A percentile compares a stretch with the other conserved stretches of the same genome.
Evolutionary conservation across 2,113 vertebrate species (phyloP).

Genomic region (Alethe diademata): DNA sequence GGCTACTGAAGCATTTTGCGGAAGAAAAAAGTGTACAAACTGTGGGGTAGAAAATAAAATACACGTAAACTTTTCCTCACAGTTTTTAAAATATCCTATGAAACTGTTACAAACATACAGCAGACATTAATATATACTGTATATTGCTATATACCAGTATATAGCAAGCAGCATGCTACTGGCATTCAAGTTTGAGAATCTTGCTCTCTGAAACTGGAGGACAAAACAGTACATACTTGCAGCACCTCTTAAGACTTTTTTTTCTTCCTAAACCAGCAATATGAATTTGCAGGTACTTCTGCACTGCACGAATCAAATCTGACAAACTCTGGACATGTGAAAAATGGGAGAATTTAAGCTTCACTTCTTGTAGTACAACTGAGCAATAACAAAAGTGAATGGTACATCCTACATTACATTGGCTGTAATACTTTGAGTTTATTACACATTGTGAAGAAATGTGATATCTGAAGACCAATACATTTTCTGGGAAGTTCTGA

Average conservation of each 20-base stretch:
- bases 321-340: neutral
- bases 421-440: neutral
- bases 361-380: neutral
- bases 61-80: neutral
- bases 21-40: constrained; percentile 73
- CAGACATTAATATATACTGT: neutral
- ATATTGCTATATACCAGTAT: neutral
- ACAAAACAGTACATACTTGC: neutral
- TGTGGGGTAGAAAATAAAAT: constrained; percentile 43
- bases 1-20: constrained; percentile 63
- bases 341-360: neutral
- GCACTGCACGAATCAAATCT: neutral
- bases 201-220: neutral
- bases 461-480: neutral
- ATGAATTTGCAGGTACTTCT: neutral
- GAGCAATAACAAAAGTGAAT: neutral
- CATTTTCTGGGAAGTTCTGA: neutral
- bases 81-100: neutral
- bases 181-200: neutral
- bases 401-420: neutral
- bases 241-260: neutral
- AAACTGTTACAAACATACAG: neutral
- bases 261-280: neutral
- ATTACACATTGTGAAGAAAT: neutral
- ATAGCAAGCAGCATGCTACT: neutral